A percentile compares a stretch with the other conserved stretches of the same genome.
Conservation (phyloP, 1,140 invertebrate species). For the Lamellibrachia luymesi region DNA sequence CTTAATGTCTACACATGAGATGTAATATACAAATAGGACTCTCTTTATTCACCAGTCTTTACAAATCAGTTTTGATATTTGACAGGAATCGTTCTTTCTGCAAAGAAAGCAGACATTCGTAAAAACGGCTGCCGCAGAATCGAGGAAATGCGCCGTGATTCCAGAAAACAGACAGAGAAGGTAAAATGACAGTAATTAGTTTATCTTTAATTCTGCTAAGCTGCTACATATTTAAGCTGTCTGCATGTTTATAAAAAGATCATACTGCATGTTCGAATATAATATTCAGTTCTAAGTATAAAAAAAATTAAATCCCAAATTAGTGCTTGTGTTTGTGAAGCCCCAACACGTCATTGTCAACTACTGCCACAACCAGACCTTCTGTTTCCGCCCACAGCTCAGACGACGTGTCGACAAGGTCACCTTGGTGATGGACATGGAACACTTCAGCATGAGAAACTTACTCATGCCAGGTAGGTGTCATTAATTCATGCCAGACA, state of each 20-base stretch:
- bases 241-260: too few species aligned
- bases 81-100: not conserved
- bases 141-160: not conserved
- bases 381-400: not conserved
- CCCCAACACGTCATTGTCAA: too few species aligned
- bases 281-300: too few species aligned
- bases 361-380: too few species aligned
- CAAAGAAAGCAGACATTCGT: not conserved
- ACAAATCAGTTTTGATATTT: not conserved
- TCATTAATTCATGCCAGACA: too few species aligned
- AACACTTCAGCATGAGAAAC: constrained; percentile 7
- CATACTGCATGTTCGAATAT: too few species aligned
- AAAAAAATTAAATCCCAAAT: too few species aligned
- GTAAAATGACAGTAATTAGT: not conserved
- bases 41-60: too few species aligned
- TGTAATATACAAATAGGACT: too few species aligned
- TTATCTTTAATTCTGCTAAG: not conserved
- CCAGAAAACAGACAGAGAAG: not conserved
- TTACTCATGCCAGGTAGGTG: not conserved
- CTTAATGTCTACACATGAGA: too few species aligned
- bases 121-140: not conserved
- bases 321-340: too few species aligned
- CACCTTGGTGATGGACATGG: constrained; percentile 1
- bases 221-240: not conserved
- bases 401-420: constrained; percentile 2